Conservation (phyloP, 1,140 invertebrate species). For the Orius insidiosus region DNA sequence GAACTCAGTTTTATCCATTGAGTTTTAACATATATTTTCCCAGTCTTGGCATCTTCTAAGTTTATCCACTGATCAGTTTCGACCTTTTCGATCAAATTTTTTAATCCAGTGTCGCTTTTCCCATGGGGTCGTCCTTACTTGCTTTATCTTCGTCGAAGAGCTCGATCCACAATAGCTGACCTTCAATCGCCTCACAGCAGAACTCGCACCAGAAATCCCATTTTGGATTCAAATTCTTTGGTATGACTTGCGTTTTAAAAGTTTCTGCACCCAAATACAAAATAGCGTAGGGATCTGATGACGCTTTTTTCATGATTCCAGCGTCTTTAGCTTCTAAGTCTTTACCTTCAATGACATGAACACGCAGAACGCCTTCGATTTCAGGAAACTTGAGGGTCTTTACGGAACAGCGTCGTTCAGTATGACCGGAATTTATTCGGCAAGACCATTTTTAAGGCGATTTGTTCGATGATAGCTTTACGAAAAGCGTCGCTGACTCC, state of each 20-base stretch:
- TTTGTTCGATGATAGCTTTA: constrained; percentile 71
- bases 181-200: constrained; percentile 22
- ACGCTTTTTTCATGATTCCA: constrained; percentile 74
- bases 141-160: too few relatives aligned
- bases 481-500: constrained; percentile 77
- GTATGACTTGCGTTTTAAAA: constrained; percentile 71
- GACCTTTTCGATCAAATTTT: constrained; percentile 42
- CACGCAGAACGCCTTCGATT: constrained; percentile 67
- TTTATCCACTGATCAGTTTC: constrained; percentile 70
- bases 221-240: constrained; percentile 78
- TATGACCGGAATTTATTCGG: constrained; percentile 83
- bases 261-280: constrained; percentile 71
- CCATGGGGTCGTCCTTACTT: too few relatives aligned
- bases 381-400: constrained; percentile 65
- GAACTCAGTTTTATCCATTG: constrained; percentile 71
- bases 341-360: constrained; percentile 76
- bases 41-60: constrained; percentile 81
- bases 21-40: constrained; percentile 71
- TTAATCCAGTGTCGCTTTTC: constrained; percentile 37
- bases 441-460: constrained; percentile 71
- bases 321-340: constrained; percentile 83
- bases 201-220: constrained; percentile 91
- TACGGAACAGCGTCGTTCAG: constrained; percentile 62
- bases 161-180: too few relatives aligned
- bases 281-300: constrained; percentile 85